These are phyloP conservation scores for Pterois miles DNA, from an alignment of 2,797 vertebrate species.

Conservation along the genomic window DNA sequence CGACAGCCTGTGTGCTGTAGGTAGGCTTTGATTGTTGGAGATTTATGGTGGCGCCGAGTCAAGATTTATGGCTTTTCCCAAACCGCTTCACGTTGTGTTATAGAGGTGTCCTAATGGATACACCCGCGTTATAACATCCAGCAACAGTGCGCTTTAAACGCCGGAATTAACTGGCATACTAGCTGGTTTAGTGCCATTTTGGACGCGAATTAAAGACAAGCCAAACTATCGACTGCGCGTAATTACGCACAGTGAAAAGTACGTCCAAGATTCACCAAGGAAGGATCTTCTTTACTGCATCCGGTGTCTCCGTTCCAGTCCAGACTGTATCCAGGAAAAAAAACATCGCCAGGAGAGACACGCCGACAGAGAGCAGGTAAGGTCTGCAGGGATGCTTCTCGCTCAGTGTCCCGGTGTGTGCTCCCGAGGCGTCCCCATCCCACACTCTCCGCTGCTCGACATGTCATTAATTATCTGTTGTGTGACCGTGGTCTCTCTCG, in stretches of 20 bases:
- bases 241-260: constrained; percentile 46
- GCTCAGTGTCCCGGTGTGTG: constrained; percentile 60
- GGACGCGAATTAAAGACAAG: background rate
- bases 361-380: constrained; percentile 82
- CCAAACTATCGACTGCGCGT: background rate
- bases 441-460: constrained; percentile 65
- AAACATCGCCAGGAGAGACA: constrained; percentile 3
- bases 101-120: background rate
- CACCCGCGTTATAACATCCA: background rate
- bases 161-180: background rate
- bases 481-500: constrained; percentile 74
- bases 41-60: constrained; percentile 49
- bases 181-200: background rate
- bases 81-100: constrained; percentile 6
- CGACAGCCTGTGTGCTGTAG: constrained; percentile 39
- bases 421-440: constrained; percentile 62
- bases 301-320: constrained; percentile 35
- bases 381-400: constrained; percentile 68
- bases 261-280: constrained; percentile 32
- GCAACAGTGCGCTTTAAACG: background rate
- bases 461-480: constrained; percentile 84
- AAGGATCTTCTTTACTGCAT: constrained; percentile 22
- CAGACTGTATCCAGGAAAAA: constrained; percentile 24
- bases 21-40: constrained; percentile 36
- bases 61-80: constrained; percentile 52